phyloP scores from a whole-genome alignment of 53 echinoderm and acorn worm species.

The Henricia sp. region DNA sequence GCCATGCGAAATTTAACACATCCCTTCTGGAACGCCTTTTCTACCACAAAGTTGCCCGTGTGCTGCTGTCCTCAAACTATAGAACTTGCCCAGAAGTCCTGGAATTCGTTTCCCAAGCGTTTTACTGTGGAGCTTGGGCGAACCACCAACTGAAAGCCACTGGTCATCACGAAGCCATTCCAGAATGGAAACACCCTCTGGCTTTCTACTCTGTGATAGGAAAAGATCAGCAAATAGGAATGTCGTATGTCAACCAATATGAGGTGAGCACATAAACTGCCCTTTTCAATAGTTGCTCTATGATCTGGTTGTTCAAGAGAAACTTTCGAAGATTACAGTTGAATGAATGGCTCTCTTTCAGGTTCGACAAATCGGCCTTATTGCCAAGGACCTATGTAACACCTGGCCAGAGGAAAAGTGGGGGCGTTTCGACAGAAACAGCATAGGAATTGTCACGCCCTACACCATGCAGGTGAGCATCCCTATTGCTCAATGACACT shows the following conservation, averaged over 20 bases:
- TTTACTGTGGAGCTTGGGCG: slow-evolving; percentile 22
- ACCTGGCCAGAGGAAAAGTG: slow-evolving; percentile 79
- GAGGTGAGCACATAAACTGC: slow-evolving; percentile 13
- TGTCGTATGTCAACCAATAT: slow-evolving; percentile 76
- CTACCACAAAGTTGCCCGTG: slow-evolving; percentile 36
- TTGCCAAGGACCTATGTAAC: slow-evolving; percentile 63
- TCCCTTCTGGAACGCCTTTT: slow-evolving; percentile 85
- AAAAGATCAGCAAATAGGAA: slow-evolving; percentile 74
- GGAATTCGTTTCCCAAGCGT: slow-evolving; percentile 63
- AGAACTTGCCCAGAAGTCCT: slow-evolving; percentile 72
- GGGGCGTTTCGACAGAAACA: slow-evolving; percentile 58
- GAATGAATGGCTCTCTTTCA: neutral
- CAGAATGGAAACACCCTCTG: slow-evolving; percentile 67
- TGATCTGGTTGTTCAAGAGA: too few relatives aligned
- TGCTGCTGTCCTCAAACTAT: slow-evolving; percentile 83
- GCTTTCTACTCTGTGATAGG: slow-evolving; percentile 81
- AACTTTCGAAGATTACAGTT: neutral
- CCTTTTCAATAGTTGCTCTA: too few relatives aligned
- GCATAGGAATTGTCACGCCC: slow-evolving; percentile 83
- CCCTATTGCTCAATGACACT: too few relatives aligned
- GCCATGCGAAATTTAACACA: slow-evolving; percentile 62
- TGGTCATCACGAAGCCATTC: neutral
- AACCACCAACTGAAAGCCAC: slow-evolving; percentile 9
- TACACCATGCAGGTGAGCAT: slow-evolving; percentile 95
- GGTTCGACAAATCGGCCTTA: slow-evolving; percentile 35